phyloP scores from a whole-genome alignment of 2,888 invertebrate genomes.

The Xestia c-nigrum region DNA sequence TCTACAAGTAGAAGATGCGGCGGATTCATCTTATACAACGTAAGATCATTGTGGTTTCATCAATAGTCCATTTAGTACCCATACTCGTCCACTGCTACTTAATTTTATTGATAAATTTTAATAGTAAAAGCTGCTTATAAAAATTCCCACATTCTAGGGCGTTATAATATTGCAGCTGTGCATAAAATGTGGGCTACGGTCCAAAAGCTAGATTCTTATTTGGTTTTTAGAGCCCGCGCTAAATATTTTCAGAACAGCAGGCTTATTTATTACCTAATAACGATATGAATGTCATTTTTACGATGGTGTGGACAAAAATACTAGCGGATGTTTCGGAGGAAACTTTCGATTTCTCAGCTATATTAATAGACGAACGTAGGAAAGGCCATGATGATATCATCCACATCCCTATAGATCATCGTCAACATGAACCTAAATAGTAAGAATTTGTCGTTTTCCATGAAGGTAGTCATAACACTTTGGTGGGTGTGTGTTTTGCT shows the following conservation, averaged over 20 bases:
- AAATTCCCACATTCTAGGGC: slow-evolving; percentile 24
- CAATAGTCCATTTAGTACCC: background rate
- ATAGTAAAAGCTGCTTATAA: slow-evolving; percentile 27
- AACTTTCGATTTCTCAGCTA: slow-evolving; percentile 4
- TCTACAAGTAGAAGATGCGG: background rate
- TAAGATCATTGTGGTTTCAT: background rate
- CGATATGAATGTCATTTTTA: slow-evolving; percentile 46
- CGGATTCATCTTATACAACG: background rate
- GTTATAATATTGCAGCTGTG: slow-evolving; percentile 43
- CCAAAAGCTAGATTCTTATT: slow-evolving; percentile 56
- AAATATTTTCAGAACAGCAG: slow-evolving; percentile 42
- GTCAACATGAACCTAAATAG: background rate
- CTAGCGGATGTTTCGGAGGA: slow-evolving; percentile 17
- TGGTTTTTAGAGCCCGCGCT: slow-evolving; percentile 45
- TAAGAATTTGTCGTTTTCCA: background rate
- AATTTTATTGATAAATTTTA: slow-evolving; percentile 6
- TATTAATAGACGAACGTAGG: slow-evolving; percentile 1
- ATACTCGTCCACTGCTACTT: background rate
- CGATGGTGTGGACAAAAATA: slow-evolving; percentile 15
- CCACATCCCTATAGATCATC: slow-evolving; percentile 1
- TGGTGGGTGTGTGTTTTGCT: background rate
- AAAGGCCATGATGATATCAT: background rate
- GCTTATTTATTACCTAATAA: slow-evolving; percentile 37
- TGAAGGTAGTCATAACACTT: background rate
- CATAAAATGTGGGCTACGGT: slow-evolving; percentile 41